A percentile compares a stretch with the other conserved stretches of the same genome.
phyloP scores from a whole-genome alignment of 2,797 vertebrate genomes.

The Enteromius mattozi region DNA sequence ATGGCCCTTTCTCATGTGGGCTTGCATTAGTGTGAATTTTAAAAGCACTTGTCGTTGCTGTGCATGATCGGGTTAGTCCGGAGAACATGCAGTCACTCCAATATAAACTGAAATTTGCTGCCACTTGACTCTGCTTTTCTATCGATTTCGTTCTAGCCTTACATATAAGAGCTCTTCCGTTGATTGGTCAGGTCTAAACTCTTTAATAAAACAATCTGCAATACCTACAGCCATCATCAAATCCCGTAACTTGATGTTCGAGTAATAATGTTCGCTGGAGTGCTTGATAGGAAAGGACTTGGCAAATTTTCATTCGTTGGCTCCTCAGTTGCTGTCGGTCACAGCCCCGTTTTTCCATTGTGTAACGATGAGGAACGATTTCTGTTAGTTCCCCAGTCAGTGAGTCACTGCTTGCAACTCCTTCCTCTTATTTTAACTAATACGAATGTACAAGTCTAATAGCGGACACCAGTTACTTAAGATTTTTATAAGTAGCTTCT shows the following conservation, averaged over 20 bases:
- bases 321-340: slow-evolving; percentile 12
- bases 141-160: neutral
- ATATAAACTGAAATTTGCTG: slow-evolving; percentile 27
- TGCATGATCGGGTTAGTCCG: slow-evolving; percentile 19
- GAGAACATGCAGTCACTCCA: slow-evolving; percentile 30
- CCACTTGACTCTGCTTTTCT: neutral
- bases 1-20: neutral
- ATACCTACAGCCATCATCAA: neutral
- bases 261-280: neutral
- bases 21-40: neutral
- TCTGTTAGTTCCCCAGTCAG: slow-evolving; percentile 12
- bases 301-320: slow-evolving; percentile 31
- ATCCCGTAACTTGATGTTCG: slow-evolving; percentile 8
- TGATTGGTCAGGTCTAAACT: slow-evolving; percentile 17
- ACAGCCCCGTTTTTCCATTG: neutral
- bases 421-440: slow-evolving; percentile 32
- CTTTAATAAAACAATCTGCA: slow-evolving; percentile 8
- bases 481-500: slow-evolving; percentile 28
- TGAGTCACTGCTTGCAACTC: slow-evolving; percentile 26
- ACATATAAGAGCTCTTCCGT: neutral
- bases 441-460: slow-evolving; percentile 42
- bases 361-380: slow-evolving; percentile 4
- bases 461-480: slow-evolving; percentile 34
- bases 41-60: slow-evolving; percentile 27
- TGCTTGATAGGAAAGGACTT: slow-evolving; percentile 34